Evolutionary conservation across 2,888 invertebrate genomes (phyloP).

Genomic region (Acleris cristana): DNA sequence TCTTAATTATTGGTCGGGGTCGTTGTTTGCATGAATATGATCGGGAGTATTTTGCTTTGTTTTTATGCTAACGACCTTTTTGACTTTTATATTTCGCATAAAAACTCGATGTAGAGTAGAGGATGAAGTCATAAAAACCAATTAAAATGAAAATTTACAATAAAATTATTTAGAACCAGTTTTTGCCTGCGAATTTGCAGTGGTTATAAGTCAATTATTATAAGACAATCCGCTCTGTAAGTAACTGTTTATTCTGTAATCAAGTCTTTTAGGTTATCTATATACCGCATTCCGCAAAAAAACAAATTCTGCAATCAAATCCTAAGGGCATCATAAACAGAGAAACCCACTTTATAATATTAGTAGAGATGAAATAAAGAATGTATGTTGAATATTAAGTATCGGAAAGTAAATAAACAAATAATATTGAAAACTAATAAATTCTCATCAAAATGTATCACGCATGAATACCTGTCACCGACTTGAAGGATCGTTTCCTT

Average conservation of each 20-base stretch:
- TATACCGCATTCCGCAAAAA: too few relatives aligned
- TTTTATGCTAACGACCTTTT: constrained; percentile 16
- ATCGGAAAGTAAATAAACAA: constrained; percentile 17
- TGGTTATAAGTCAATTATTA: too few relatives aligned
- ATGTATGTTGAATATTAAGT: constrained; percentile 1
- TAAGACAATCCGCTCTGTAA: too few relatives aligned
- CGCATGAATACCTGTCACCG: constrained; percentile 60
- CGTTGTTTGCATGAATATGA: constrained; percentile 40
- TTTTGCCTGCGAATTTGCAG: too few relatives aligned
- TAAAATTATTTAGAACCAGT: too few relatives aligned
- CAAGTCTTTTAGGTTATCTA: too few relatives aligned
- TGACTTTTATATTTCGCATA: not conserved
- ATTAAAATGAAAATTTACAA: not conserved
- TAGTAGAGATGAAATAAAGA: not conserved
- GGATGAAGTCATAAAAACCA: constrained; percentile 15
- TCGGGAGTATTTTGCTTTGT: constrained; percentile 24
- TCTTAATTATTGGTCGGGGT: constrained; percentile 54
- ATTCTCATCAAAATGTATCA: constrained; percentile 63
- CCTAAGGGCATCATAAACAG: too few relatives aligned
- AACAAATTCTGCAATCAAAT: too few relatives aligned
- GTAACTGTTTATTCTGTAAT: too few relatives aligned
- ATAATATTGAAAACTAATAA: constrained; percentile 46
- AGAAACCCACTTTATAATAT: not conserved
- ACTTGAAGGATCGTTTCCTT: constrained; percentile 67
- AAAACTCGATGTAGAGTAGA: constrained; percentile 5